Evolutionary conservation across 2,888 invertebrate species (phyloP).

Genomic region (Syrista parreyssii): DNA sequence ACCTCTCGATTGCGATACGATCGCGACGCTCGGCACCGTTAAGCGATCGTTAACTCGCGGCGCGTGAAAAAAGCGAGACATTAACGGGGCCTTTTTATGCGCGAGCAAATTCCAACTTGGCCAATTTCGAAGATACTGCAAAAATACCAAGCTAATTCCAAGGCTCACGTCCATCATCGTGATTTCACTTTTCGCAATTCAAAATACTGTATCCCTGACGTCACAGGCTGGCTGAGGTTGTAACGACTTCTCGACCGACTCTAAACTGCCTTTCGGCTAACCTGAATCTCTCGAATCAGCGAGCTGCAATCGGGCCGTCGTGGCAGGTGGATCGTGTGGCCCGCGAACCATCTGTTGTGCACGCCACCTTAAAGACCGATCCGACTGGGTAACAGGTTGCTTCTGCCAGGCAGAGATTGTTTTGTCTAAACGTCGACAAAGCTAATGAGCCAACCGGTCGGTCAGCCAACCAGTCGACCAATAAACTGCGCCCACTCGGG

Average conservation of each 20-base stretch:
- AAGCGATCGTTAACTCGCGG: constrained; percentile 42
- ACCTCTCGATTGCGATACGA: constrained; percentile 20
- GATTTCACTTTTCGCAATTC: too few species aligned
- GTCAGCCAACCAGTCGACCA: too few species aligned
- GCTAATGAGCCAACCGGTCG: constrained; percentile 45
- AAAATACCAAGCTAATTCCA: constrained; percentile 28
- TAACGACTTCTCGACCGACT: too few species aligned
- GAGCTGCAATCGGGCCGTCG: background rate
- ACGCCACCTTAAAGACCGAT: constrained; percentile 40
- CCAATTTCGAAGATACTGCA: constrained; percentile 43
- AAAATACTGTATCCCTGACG: too few species aligned
- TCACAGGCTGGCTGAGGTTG: too few species aligned
- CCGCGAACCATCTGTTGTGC: constrained; percentile 55
- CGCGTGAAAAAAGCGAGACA: constrained; percentile 34
- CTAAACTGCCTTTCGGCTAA: background rate
- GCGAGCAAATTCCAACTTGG: constrained; percentile 41
- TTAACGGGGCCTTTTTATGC: constrained; percentile 42
- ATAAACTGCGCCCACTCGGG: background rate
- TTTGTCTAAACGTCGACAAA: constrained; percentile 37
- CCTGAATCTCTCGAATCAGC: constrained; percentile 2
- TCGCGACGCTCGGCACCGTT: constrained; percentile 26
- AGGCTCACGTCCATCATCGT: background rate
- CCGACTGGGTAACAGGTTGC: constrained; percentile 49
- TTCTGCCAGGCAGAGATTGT: constrained; percentile 44
- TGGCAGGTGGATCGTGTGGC: constrained; percentile 7